These are phyloP conservation scores for Anomalospiza imberbis DNA, from an alignment of 2,797 vertebrate genomes.

Conservation along the genomic window DNA sequence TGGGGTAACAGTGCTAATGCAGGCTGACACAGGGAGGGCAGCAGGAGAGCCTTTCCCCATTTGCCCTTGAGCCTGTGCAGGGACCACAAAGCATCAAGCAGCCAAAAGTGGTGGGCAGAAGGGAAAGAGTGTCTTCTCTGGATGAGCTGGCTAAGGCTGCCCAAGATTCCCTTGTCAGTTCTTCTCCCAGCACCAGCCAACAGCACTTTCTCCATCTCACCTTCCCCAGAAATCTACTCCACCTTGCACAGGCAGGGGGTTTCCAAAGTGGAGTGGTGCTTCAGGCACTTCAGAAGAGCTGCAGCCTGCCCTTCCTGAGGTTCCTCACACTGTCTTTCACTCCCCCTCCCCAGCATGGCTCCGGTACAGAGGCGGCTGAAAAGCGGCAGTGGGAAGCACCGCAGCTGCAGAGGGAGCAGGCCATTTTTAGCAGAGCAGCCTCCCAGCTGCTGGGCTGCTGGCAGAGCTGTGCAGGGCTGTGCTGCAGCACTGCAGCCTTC, in stretches of 20 bases:
- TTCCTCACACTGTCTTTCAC: background rate
- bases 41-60: background rate
- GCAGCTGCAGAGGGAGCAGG: slow-evolving; percentile 46
- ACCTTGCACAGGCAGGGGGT: background rate
- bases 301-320: background rate
- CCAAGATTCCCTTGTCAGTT: background rate
- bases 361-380: slow-evolving; percentile 22
- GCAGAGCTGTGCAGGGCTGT: background rate
- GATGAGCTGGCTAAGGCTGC: background rate
- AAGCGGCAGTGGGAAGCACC: slow-evolving; percentile 5
- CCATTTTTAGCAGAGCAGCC: slow-evolving; percentile 53
- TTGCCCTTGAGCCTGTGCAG: background rate
- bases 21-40: background rate
- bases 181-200: background rate
- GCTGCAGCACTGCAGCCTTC: background rate
- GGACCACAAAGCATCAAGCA: background rate
- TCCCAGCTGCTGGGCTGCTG: background rate
- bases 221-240: background rate
- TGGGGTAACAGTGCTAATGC: fast-evolving
- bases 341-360: slow-evolving; percentile 6
- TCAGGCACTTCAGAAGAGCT: background rate
- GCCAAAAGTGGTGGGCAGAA: background rate
- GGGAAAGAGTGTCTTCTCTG: background rate
- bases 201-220: background rate
- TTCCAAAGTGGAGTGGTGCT: fast-evolving